Conservation (phyloP, 2,888 invertebrate species). For the Cryptocheilus praepositus region DNA sequence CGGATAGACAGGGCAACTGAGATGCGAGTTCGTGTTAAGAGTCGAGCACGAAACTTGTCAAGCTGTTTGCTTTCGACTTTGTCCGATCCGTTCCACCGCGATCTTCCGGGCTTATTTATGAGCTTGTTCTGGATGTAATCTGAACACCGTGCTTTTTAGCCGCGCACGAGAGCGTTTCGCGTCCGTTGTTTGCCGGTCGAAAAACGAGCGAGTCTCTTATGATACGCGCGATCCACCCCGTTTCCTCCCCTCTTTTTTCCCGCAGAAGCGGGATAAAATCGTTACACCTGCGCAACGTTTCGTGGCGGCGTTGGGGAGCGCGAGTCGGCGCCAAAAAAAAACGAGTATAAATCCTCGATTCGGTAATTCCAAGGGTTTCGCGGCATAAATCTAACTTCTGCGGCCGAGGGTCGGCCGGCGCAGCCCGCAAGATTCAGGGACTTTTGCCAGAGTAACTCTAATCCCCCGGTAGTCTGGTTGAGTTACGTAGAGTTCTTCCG, state of each 20-base stretch:
- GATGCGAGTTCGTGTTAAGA: not conserved
- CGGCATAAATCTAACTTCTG: conserved; percentile 72
- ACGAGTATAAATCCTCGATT: conserved; percentile 68
- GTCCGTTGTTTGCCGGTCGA: not conserved
- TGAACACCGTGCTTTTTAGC: no score
- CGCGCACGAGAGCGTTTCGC: no score
- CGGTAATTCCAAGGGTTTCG: conserved; percentile 69
- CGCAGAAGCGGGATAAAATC: conserved; percentile 6
- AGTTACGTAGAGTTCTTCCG: conserved; percentile 50
- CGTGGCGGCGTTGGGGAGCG: conserved; percentile 22
- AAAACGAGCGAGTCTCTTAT: no score
- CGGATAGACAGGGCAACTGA: not conserved
- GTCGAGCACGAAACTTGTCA: no score
- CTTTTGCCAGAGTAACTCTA: conserved; percentile 71
- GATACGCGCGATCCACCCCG: no score
- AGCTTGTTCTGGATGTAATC: no score
- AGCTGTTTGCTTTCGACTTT: no score
- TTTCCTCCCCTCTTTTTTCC: not conserved
- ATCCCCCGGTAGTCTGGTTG: conserved; percentile 61
- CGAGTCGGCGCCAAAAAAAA: conserved; percentile 39
- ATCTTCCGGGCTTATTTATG: no score
- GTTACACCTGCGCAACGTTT: conserved; percentile 14
- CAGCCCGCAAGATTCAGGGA: conserved; percentile 69
- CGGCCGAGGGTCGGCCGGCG: conserved; percentile 62
- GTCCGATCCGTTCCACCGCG: no score